phyloP scores from a whole-genome alignment of 2,888 invertebrate genomes.

The Junonia oenone region DNA sequence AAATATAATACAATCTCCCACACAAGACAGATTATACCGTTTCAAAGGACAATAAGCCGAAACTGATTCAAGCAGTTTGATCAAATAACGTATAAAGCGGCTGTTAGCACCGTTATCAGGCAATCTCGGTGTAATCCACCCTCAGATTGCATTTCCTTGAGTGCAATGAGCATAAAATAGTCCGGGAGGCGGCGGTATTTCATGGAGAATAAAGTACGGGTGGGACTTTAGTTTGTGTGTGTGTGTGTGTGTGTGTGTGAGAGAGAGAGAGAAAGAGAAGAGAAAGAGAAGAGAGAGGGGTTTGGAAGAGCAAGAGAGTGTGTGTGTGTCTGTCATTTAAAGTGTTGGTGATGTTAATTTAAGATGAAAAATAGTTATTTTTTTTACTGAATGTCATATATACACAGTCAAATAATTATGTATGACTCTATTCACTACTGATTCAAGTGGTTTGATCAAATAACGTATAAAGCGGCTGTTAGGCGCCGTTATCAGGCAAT shows the following conservation, averaged over 20 bases:
- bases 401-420: too few species aligned
- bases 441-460: constrained; percentile 10
- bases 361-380: too few species aligned
- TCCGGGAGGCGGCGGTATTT: constrained; percentile 13
- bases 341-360: too few species aligned
- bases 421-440: too few species aligned
- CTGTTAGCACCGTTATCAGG: constrained; percentile 34
- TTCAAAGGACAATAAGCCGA: constrained; percentile 1
- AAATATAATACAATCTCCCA: not conserved
- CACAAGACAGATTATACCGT: not conserved
- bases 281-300: too few species aligned
- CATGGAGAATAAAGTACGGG: too few species aligned
- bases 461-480: constrained; percentile 16
- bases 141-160: constrained; percentile 42
- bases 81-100: constrained; percentile 17
- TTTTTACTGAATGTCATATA: too few species aligned
- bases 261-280: too few species aligned
- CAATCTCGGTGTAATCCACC: constrained; percentile 42
- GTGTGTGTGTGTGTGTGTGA: too few species aligned
- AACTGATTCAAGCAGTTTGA: constrained; percentile 3
- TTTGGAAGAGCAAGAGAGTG: too few species aligned
- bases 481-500: constrained; percentile 37
- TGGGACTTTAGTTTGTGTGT: too few species aligned
- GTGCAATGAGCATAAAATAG: constrained; percentile 27
- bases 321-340: too few species aligned